Evolutionary conservation across 2,888 invertebrate species (phyloP), one percentile per base, ranked within the genome.

Genomic region (Arge pagana): DNA sequence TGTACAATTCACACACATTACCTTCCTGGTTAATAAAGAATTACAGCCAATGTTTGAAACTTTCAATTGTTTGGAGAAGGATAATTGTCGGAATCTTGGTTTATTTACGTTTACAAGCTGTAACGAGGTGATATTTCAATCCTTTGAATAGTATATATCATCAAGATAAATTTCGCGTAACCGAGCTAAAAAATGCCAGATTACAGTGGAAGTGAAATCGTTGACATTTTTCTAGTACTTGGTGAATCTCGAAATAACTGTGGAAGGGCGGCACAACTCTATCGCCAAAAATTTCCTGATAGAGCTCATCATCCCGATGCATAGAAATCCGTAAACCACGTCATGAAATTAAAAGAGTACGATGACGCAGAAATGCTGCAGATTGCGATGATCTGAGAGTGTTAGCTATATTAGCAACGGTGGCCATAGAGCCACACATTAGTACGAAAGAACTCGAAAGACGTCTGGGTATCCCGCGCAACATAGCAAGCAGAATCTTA

Each of bases 381-480:
- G 21, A 19, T 10, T 19, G 21, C 19, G 37, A 37, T n/a, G 10
- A 37, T 21, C 37, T 23, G 19, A 6, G 37, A 21, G 21, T 21
- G n/a, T 6, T 21, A 15, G 35, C 35, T 15, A n/a, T 35, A 15
- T 35, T 35, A 13, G 35, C 35, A 15, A 35, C n/a, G 35, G 16
- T 35, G 13, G 13, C 11, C 16, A n/a, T 35, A 7, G 35, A 35
- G 13, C 35, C 13, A 15, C 16, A 35, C 35, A 16, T 16, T 8
- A 15, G 15, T 21, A 10, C 19, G 8, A 19, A 23, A 21, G 21
- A 37, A 37, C 19, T 37, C 23, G n/a, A 13, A 35, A 19, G 37
- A 37, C 37, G n/a, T 15, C 21, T 21, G 37, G 37, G 37, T 37
- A 37, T 37, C 23, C 37, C 37, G n/a, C 19, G 37, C 19, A 21